Conservation (phyloP, 2,113 vertebrate genomes). For the Cololabis saira region DNA sequence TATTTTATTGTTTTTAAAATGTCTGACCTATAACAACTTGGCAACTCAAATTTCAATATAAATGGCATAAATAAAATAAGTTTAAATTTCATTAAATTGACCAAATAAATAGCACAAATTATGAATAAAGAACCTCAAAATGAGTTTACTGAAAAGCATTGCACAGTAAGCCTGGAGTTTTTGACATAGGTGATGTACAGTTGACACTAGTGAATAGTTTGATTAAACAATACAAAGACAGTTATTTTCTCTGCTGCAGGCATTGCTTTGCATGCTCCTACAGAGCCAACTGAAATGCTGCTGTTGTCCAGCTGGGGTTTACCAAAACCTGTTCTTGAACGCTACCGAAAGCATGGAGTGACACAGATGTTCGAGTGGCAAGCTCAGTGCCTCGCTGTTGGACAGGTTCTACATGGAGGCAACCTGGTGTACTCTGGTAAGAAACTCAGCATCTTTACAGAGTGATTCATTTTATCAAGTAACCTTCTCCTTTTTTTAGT, state of each 20-base stretch:
- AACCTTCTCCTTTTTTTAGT: neutral
- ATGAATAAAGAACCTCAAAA: too few relatives aligned
- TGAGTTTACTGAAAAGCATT: too few relatives aligned
- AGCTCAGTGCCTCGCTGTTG: conserved; percentile 92
- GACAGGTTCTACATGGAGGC: conserved; percentile 89
- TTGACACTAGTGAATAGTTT: neutral
- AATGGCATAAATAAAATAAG: too few relatives aligned
- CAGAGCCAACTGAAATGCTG: conserved; percentile 85
- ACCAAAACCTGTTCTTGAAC: conserved; percentile 87
- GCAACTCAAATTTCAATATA: too few relatives aligned
- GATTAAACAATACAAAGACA: neutral
- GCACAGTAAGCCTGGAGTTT: too few relatives aligned
- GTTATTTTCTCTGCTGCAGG: conserved; percentile 66
- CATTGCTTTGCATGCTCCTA: conserved; percentile 79
- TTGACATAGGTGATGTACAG: too few relatives aligned
- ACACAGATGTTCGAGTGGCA: conserved; percentile 97
- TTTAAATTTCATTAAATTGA: too few relatives aligned
- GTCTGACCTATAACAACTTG: too few relatives aligned
- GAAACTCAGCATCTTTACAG: neutral
- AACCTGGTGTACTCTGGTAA: conserved; percentile 97
- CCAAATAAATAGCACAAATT: too few relatives aligned
- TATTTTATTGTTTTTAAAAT: too few relatives aligned
- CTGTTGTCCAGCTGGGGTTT: conserved; percentile 94
- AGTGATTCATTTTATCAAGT: neutral
- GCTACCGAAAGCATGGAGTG: conserved; percentile 89